Percentiles rank a stretch among this genome's conserved stretches.
These are phyloP conservation scores for Brotula barbata DNA, from an alignment of 2,797 vertebrate genomes.

Conservation along the genomic window DNA sequence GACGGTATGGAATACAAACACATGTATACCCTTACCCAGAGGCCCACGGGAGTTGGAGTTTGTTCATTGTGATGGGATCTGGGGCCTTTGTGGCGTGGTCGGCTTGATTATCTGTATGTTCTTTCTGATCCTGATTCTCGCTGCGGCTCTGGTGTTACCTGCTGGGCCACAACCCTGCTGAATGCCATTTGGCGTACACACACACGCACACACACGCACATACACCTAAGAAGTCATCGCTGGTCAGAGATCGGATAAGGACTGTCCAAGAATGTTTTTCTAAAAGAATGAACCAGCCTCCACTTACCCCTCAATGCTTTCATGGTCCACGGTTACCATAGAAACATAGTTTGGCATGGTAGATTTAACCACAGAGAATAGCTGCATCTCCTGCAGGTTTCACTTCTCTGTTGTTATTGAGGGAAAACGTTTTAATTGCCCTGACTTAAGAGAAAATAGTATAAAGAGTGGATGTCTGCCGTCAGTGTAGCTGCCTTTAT, in stretches of 20 bases:
- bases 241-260: conserved; percentile 27
- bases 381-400: conserved; percentile 49
- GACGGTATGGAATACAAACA: conserved; percentile 22
- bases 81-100: conserved; percentile 2
- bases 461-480: conserved; percentile 30
- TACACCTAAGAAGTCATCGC: conserved; percentile 1
- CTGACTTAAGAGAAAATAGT: conserved; percentile 54
- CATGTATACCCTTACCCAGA: neutral
- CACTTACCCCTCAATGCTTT: conserved; percentile 6
- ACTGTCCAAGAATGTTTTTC: conserved; percentile 23
- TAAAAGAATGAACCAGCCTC: conserved; percentile 7
- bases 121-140: conserved; percentile 14
- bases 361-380: conserved; percentile 38
- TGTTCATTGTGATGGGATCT: conserved; percentile 22
- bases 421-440: conserved; percentile 69
- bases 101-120: conserved; percentile 17
- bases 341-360: conserved; percentile 48
- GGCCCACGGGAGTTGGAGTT: conserved; percentile 12
- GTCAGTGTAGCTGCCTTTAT: conserved; percentile 31
- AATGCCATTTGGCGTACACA: neutral
- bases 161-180: conserved; percentile 7
- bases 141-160: conserved; percentile 1
- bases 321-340: conserved; percentile 46
- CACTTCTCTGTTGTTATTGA: conserved; percentile 53
- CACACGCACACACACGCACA: conserved; percentile 3